Evolutionary conservation across 2,797 vertebrate genomes (phyloP).

Genomic region (Takifugu rubripes): DNA sequence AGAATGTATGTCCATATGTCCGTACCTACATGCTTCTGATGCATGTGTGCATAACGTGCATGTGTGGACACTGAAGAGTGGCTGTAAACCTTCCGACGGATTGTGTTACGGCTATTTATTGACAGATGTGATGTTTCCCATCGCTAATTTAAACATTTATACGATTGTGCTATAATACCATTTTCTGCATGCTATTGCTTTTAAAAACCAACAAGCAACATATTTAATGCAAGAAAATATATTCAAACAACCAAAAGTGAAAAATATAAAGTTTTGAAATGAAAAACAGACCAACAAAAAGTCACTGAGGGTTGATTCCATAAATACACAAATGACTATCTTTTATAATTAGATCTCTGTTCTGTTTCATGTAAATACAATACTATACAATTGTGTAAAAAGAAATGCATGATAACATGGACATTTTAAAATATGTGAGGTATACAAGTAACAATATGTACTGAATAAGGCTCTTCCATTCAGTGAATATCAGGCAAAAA

Average conservation of each 20-base stretch:
- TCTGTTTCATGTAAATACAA: slow-evolving; percentile 76
- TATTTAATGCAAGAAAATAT: slow-evolving; percentile 74
- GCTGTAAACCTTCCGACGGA: slow-evolving; percentile 70
- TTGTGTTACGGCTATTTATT: slow-evolving; percentile 58
- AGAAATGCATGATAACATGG: slow-evolving; percentile 66
- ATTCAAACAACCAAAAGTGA: slow-evolving; percentile 62
- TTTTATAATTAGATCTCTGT: slow-evolving; percentile 72
- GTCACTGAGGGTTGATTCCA: slow-evolving; percentile 64
- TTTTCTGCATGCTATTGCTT: slow-evolving; percentile 99
- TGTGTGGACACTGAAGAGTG: slow-evolving; percentile 52
- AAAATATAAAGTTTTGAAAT: slow-evolving; percentile 80
- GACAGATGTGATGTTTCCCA: slow-evolving; percentile 69
- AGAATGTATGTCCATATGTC: slow-evolving; percentile 32
- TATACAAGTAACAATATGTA: slow-evolving; percentile 91
- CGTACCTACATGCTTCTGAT: slow-evolving; percentile 53
- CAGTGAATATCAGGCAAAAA: slow-evolving; percentile 80
- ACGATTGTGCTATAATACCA: slow-evolving; percentile 90
- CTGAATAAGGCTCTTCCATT: slow-evolving; percentile 92
- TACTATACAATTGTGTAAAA: slow-evolving; percentile 80
- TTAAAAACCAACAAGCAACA: slow-evolving; percentile 84
- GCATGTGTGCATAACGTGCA: slow-evolving; percentile 59
- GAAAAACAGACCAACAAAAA: slow-evolving; percentile 68
- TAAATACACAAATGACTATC: slow-evolving; percentile 72
- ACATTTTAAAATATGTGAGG: slow-evolving; percentile 84
- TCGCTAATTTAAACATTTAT: slow-evolving; percentile 75